Base-by-base conservation (phyloP, 2,113 vertebrate species). In the Callospermophilus lateralis region DNA sequence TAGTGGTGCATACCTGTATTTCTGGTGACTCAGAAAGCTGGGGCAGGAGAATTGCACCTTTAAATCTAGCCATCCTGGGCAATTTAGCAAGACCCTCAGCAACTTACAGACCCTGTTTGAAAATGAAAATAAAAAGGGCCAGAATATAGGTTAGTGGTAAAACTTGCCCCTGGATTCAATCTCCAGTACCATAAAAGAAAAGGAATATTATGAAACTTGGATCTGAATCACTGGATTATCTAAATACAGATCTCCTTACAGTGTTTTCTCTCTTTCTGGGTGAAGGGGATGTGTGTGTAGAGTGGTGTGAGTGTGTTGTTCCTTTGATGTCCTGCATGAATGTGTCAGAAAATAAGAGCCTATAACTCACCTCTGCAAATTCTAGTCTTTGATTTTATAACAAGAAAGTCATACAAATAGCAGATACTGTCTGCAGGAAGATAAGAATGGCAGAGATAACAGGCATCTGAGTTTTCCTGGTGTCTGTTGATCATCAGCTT, bases 321-420 rank as follows among this genome's bases (percentile, higher is more conserved):
- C 45, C 77, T 85, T 93, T 96, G 81, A 85, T 95, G 24, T 83
- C 42, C 55, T 81, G 11, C 2, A 61, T 84, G 51, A 95, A 53
- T 68, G 2, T 77, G 9, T 90, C 53, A 89, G 76, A 93, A 91
- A 90, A 89, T 76, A 96, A 84, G 68, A 89, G 67, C 7, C 30
- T 89, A n/a, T 61, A 84, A 93, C 12, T 3, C 20, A 65, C 34
- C 68, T 96, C 17, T 95, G 22, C 74, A 55, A 84, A 51, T 28
- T 74, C 26, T 58, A 95, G 78, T n/a, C 65, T 94, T 97, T 96
- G 70, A 51, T 89, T 95, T 96, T 92, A 22, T 89, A 58, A 58
- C 53, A 90, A 53, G 72, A 24, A 51, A 67, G 45, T 32, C 58
- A 93, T 63, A n/a, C 58, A 30, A 61, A 77, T 12, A 73, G 78